phyloP scores from a whole-genome alignment of 2,888 invertebrate species.

The Portevinia maculata region DNA sequence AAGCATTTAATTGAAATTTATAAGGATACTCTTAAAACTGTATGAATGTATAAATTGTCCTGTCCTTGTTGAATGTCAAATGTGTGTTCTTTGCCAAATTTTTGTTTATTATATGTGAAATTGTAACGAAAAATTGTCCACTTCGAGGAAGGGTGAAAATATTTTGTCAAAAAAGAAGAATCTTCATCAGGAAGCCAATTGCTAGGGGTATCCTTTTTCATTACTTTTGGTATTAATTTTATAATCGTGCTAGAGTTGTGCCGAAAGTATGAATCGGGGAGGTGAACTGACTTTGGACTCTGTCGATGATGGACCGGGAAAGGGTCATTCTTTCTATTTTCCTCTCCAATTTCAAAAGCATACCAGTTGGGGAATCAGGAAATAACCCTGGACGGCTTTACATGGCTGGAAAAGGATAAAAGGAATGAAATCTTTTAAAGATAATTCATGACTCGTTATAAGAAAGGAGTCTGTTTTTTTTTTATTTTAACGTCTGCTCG shows the following conservation, averaged over 20 bases:
- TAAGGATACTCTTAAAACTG: slow-evolving; percentile 66
- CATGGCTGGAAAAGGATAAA: slow-evolving; percentile 16
- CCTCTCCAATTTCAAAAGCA: background rate
- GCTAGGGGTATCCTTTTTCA: slow-evolving; percentile 17
- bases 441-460: background rate
- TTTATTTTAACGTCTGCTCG: slow-evolving; percentile 1
- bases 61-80: too few relatives aligned
- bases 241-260: slow-evolving; percentile 27
- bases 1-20: slow-evolving; percentile 75
- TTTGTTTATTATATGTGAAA: slow-evolving; percentile 15
- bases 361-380: slow-evolving; percentile 14
- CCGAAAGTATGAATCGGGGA: background rate
- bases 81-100: too few relatives aligned
- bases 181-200: slow-evolving; percentile 32
- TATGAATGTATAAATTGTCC: slow-evolving; percentile 8
- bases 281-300: background rate
- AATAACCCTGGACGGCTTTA: slow-evolving; percentile 16
- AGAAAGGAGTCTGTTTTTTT: slow-evolving; percentile 3
- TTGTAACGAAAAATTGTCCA: slow-evolving; percentile 40
- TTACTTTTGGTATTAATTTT: slow-evolving; percentile 48
- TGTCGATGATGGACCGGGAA: slow-evolving; percentile 6
- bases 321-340: slow-evolving; percentile 6
- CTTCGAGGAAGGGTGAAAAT: slow-evolving; percentile 46
- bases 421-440: slow-evolving; percentile 2
- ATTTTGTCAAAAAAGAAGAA: slow-evolving; percentile 25